These are phyloP conservation scores for Corythornis leucogaster DNA, from an alignment of 2,797 vertebrate genomes.

Conservation along the genomic window DNA sequence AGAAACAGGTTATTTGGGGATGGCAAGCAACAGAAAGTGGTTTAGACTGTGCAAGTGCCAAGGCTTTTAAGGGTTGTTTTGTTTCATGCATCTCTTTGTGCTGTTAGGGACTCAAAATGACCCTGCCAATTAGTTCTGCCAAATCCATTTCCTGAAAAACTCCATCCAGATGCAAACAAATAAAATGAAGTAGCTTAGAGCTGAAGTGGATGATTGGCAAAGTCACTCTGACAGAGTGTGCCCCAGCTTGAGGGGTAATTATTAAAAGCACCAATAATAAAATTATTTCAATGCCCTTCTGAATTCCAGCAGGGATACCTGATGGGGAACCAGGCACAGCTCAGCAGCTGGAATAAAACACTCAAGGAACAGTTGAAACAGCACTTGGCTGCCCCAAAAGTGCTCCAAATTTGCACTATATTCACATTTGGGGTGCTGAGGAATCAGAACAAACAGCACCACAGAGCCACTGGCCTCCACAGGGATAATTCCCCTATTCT, in stretches of 20 bases:
- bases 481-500: background rate
- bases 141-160: constrained; percentile 18
- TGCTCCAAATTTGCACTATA: background rate
- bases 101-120: background rate
- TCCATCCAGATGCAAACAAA: background rate
- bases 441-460: background rate
- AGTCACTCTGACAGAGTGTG: background rate
- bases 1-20: background rate
- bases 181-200: background rate
- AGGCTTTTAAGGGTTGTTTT: background rate
- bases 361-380: background rate
- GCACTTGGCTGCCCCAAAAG: background rate
- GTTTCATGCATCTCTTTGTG: background rate
- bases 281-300: background rate
- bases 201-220: background rate
- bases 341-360: background rate
- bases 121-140: background rate
- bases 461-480: background rate
- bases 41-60: background rate
- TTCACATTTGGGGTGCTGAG: background rate
- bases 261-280: background rate
- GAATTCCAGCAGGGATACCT: background rate
- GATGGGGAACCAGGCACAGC: background rate
- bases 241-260: background rate
- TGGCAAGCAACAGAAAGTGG: constrained; percentile 18